Base-by-base conservation (phyloP, 1,140 invertebrate species). In the Drosophila pruinosa region DNA sequence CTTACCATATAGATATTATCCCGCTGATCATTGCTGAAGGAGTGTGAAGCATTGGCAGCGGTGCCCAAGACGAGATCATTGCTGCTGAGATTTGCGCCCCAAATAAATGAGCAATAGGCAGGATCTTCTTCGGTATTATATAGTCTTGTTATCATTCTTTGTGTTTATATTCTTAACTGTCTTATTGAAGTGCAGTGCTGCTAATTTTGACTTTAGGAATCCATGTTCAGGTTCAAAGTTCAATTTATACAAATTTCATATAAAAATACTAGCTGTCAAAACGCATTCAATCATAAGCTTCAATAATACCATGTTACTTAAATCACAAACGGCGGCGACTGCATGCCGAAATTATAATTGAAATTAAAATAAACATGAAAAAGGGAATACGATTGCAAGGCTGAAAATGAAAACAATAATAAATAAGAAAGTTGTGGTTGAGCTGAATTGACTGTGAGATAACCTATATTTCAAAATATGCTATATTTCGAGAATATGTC, bases 71-170 rank as follows among this genome's bases (percentile, higher is more conserved):
- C 82, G 12, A 70, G 50, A 26, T 82, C 75, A 24, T 54, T 74
- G 75, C 47, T 77, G 48, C 54, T 81, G 2, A 91, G 59, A 73
- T 91, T 91, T 4, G 74, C 56, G 36, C 90, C 89, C 83, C 89
- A 91, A 50, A 91, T 81, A 61, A 80, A 78, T 43, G 81, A 88
- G 74, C 90, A 91, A 53, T 91, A 85, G 63, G 71, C 77, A 50
- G 90, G 90, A 74, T 91, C 85, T 71, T 90, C 88, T 57, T 89
- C 90, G 57, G 90, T 90, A 48, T 86, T 75, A 36, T 90, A 91
- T 24, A 91, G 81, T 39, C 85, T 75, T 56, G 83, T 90, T 83
- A 91, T 83, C 90, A 91, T 91, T 69, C 68, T 81, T 77, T 36
- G 48, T 19, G 39, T 31, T 41, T 19, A 34, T 34, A 10, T 12